phyloP scores from a whole-genome alignment of 2,797 vertebrate genomes.

The Thripadectes ignobilis region DNA sequence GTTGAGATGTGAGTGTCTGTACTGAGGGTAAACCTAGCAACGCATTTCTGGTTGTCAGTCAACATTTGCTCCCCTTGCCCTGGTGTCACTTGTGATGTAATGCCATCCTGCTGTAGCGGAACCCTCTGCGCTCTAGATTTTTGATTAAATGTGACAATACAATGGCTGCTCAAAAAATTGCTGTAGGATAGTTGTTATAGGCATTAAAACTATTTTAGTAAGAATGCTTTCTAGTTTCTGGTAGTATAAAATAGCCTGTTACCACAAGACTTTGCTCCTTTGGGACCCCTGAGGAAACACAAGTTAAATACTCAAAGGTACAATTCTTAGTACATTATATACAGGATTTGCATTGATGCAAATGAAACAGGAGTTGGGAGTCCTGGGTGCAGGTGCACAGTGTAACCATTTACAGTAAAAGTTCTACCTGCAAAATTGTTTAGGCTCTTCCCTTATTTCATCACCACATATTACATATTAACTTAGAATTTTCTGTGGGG shows the following conservation, averaged over 20 bases:
- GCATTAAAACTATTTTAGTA: background rate
- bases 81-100: background rate
- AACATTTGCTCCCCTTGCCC: background rate
- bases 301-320: background rate
- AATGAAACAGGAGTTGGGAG: background rate
- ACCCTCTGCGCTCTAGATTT: background rate
- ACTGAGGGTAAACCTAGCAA: constrained; percentile 43
- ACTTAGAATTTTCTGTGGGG: background rate
- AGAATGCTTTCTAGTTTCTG: background rate
- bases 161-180: background rate
- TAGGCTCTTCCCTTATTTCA: background rate
- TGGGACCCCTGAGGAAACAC: background rate
- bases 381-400: background rate
- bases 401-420: background rate
- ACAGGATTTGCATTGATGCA: background rate
- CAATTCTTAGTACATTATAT: background rate
- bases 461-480: background rate
- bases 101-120: background rate
- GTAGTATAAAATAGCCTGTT: background rate
- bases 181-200: background rate
- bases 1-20: background rate
- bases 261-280: background rate
- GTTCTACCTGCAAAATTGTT: background rate
- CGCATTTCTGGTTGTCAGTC: constrained; percentile 25
- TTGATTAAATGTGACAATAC: background rate